These are phyloP conservation scores for Electrona antarctica DNA, from an alignment of 2,113 vertebrate species.

Conservation along the genomic window DNA sequence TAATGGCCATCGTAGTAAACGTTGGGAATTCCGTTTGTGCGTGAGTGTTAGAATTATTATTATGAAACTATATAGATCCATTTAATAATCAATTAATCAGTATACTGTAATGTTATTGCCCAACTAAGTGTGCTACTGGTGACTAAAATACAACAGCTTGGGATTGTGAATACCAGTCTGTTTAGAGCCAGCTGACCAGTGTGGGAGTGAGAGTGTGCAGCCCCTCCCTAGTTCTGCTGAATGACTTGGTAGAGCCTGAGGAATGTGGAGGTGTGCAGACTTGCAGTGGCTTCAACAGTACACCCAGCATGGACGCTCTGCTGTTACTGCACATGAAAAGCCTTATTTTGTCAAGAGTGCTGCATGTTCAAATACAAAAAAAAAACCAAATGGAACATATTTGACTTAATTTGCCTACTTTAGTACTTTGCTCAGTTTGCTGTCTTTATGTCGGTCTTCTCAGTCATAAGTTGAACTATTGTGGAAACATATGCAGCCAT, in stretches of 20 bases:
- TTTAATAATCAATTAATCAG: background rate
- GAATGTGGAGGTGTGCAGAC: conserved; percentile 85
- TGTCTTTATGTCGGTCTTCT: background rate
- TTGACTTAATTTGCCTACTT: background rate
- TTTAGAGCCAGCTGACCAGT: conserved; percentile 42
- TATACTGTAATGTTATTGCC: background rate
- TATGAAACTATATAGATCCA: background rate
- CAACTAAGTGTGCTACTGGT: background rate
- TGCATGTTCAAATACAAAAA: background rate
- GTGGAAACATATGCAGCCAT: background rate
- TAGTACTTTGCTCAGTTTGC: background rate
- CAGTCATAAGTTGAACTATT: background rate
- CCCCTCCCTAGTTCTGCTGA: conserved; percentile 66
- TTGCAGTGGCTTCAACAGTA: conserved; percentile 62
- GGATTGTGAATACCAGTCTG: conserved; percentile 44
- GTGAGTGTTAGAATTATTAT: too few relatives aligned
- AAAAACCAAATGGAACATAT: background rate
- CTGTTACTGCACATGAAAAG: conserved; percentile 9
- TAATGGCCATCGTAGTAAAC: too few relatives aligned
- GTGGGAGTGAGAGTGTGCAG: conserved; percentile 34
- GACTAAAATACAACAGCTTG: conserved; percentile 11
- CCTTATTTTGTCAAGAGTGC: background rate
- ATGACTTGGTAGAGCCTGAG: conserved; percentile 58
- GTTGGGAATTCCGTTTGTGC: too few relatives aligned
- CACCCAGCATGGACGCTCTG: conserved; percentile 17